phyloP scores from a whole-genome alignment of 2,797 vertebrate species.

The Diplodus sargus region DNA sequence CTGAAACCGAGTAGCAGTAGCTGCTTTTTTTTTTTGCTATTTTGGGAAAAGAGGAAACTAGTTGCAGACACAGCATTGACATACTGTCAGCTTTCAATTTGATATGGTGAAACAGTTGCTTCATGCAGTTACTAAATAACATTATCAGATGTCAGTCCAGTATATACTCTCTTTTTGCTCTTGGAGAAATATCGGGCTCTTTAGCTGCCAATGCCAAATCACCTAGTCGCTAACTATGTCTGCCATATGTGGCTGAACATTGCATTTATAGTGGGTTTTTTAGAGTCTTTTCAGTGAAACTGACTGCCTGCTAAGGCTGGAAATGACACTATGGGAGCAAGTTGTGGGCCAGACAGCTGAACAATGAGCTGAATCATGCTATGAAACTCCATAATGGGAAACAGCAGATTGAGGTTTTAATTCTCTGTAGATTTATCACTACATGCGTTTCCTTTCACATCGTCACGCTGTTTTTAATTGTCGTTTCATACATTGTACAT shows the following conservation, averaged over 20 bases:
- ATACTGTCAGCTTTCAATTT: neutral
- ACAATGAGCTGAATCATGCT: neutral
- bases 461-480: neutral
- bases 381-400: neutral
- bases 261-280: neutral
- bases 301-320: neutral
- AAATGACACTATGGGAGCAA: neutral
- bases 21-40: too few relatives aligned
- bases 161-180: neutral
- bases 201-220: neutral
- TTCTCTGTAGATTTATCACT: neutral
- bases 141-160: neutral
- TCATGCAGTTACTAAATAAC: neutral
- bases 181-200: neutral
- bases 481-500: neutral
- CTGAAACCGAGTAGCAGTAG: neutral
- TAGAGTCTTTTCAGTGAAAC: neutral
- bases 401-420: neutral
- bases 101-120: neutral
- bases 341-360: accelerated
- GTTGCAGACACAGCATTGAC: neutral
- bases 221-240: neutral
- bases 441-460: neutral
- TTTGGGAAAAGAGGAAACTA: too few relatives aligned
- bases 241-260: too few relatives aligned